These are phyloP conservation scores for chimpanzee (Pan troglodytes) DNA, from an alignment of 2,113 vertebrate genomes.

Conservation along the genomic window NHGRI_mPanTro3-v2.1_pri NC_086016.1:25084001-25084500, in stretches of 20 bases:
- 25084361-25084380: not conserved
- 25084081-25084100: not conserved
- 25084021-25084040: not conserved
- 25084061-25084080: not conserved
- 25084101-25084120: not conserved
- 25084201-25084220: not conserved
- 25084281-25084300: not conserved
- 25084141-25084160: not conserved
- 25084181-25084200: not conserved
- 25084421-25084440: not conserved
- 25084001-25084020: not conserved
- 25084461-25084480: not conserved
- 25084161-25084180: not conserved
- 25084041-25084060: not conserved
- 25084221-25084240: not conserved
- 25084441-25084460: not conserved
- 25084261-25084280: not conserved
- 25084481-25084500: not conserved
- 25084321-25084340: not conserved
- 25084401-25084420: not conserved
- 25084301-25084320: not conserved
- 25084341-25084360: not conserved
- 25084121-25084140: not conserved
- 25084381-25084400: fast-evolving
- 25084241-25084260: not conserved